phyloP scores from a whole-genome alignment of 2,113 vertebrate species.

The Tetrax tetrax region DNA sequence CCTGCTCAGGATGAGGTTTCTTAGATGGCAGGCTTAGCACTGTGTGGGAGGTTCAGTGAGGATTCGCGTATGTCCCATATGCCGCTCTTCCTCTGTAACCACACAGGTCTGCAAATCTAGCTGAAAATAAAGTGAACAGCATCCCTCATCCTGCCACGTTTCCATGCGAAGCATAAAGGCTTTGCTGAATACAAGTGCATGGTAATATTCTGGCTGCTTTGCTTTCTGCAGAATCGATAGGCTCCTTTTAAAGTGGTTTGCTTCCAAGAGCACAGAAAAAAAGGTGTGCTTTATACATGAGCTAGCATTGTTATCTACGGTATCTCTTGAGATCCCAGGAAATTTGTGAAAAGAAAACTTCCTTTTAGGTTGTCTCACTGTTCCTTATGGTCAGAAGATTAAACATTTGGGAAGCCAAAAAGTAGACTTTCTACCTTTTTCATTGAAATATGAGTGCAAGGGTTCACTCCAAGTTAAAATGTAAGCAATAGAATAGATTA shows the following conservation, averaged over 20 bases:
- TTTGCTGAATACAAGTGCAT: background rate
- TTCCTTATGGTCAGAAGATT: background rate
- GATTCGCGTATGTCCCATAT: background rate
- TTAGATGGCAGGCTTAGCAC: background rate
- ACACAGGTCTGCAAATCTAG: background rate
- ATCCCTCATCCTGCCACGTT: background rate
- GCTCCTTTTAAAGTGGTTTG: background rate
- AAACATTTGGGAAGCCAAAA: background rate
- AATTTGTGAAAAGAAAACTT: background rate
- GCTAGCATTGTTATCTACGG: background rate
- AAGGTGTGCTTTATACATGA: background rate
- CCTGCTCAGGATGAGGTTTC: background rate
- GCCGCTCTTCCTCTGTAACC: background rate
- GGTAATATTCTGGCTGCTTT: background rate
- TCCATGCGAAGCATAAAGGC: background rate
- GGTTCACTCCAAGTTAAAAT: background rate
- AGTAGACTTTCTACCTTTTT: background rate
- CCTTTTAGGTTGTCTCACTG: background rate
- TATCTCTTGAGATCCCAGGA: background rate
- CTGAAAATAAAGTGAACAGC: slow-evolving; percentile 27
- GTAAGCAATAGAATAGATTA: background rate
- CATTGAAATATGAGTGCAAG: background rate
- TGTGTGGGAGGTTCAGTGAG: background rate
- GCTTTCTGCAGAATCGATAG: background rate
- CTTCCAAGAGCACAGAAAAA: background rate